Evolutionary conservation across 1,140 invertebrate species (phyloP), one percentile per base, ranked within the genome.

Genomic region (Colletes gigas): DNA sequence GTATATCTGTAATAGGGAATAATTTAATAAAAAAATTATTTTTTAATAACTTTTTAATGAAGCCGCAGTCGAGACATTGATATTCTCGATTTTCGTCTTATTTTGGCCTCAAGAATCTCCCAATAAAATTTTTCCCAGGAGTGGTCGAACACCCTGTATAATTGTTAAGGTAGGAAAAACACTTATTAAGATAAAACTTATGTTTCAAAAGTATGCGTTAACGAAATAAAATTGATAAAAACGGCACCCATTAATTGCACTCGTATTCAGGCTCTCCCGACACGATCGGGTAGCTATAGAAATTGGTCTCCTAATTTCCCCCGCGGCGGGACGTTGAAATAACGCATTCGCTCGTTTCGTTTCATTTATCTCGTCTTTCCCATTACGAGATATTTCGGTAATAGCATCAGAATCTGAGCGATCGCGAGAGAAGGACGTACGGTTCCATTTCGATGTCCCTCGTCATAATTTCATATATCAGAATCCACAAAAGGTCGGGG

Each of bases 401-500:
- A 85, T 84, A 84, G 50, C 65, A 65, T 75, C 57, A 80, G 19
- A 81, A 59, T 17, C 66, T 63, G 57, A 81, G 76, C 69, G 83
- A 79, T 63, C 47, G 57, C 52, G 41, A 9, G 14, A 12, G 44
- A 19, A 67, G 54, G 21, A 52, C 67, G 76, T 74, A 62, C 75
- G 78, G 78, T 88, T 71, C 81, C 81, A 84, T 84, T 80, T 72
- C 76, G 81, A 81, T 86, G 78, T 77, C 78, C 83, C 83, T 69
- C 73, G 65, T 91, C 90, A 92, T 93, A 93, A 93, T 91, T 93
- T 91, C 92, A 88, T 88, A 88, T 90, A 92, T 93, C 91, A 91
- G 88, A 88, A 92, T 91, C 91, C 89, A 88, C 83, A 89, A 91
- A 91, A 91, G 88, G 66, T 79, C 72, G 52, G 39, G 63, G n/a